Evolutionary conservation across 2,888 invertebrate genomes (phyloP), one percentile per base, ranked within the genome.

Genomic region (Pantelozetes paolii): DNA sequence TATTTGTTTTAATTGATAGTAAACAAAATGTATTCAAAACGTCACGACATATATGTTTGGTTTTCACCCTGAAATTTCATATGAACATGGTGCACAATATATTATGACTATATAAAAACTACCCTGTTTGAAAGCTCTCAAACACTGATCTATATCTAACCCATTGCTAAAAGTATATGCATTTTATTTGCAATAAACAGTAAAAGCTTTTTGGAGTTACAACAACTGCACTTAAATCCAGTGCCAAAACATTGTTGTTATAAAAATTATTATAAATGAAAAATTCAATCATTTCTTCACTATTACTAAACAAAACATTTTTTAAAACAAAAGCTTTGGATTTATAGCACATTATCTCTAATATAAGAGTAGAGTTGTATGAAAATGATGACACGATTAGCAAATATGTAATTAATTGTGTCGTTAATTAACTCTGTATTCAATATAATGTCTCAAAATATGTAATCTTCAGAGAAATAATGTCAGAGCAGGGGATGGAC

Each of bases 361-460:
- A n/a, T n/a, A n/a, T n/a, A n/a, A n/a, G n/a, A 26, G 28, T 8
- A 57, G 28, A 28, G 28, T 28, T 50, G 2, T 28, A 20, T 28
- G 57, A 23, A 28, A 26, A 57, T 62, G 62, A 62, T 62, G 62
- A 62, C n/a, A 62, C 20, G 62, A 62, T 62, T 32, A 36, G 62
- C 62, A 62, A 62, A 62, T 62, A 62, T 62, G 28, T 30, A 62
- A 62, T 62, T 36, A 62, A 62, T 62, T 62, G n/a, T 62, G 3
- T 20, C 15, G 15, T 62, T 62, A 62, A 62, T 62, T 62, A 62
- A 62, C 32, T 62, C 36, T 62, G 9, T 62, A 15, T 36, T 28
- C 23, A 36, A 26, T 32, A 62, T 28, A 26, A 57, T 57, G 13
- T 13, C 5, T 15, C 23, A 57, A 57, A 57, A 5, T 26, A 8